Base-by-base conservation (phyloP, 1,140 invertebrate genomes). In the Bombus confusus region DNA sequence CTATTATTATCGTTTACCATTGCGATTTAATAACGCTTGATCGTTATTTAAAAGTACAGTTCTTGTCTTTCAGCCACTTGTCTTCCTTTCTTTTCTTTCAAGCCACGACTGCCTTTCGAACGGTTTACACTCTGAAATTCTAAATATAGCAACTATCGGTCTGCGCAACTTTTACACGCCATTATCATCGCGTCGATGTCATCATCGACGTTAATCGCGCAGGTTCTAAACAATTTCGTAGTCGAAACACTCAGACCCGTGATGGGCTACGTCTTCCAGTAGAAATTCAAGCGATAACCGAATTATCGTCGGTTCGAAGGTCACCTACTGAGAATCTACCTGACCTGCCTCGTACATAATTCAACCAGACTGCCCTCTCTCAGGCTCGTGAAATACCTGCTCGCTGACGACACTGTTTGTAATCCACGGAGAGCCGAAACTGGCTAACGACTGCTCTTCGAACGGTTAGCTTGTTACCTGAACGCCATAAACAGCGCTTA, bases 241-340 rank as follows among this genome's bases (percentile, higher is more conserved):
- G 0, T 8, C 1, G 37, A 34, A 71, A 34, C 25, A 2, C 15
- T 22, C 1, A 52, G 37, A 68, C 31, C n/a, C 64, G 31, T 66
- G 18, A 31, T 1, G 28, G 4, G 9, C 39, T 18, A 37, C 68
- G 2, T 34, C 37, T 41, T 47, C 37, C 9, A 15, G 31, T 13
- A 31, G 39, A 74, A 74, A 68, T 73, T 39, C 34, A 43, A 39
- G 18, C 57, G 10, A 66, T 83, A 83, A 83, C 28, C 41, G 43
- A 87, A 76, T 86, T 52, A 73, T 62, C n/a, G 31, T 25, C 37
- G 28, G 43, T 57, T 41, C 68, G 81, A 87, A 84, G 69, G 86
- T 84, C 75, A 62, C 18, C 37, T 3, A 52, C n/a, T 69, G 34
- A 62, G 37, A 37, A 52, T 59, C 73, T 69, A 69, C 62, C 73